These are phyloP conservation scores for Pachycephala philippinensis DNA, from an alignment of 2,113 vertebrate genomes.

Conservation along the genomic window DNA sequence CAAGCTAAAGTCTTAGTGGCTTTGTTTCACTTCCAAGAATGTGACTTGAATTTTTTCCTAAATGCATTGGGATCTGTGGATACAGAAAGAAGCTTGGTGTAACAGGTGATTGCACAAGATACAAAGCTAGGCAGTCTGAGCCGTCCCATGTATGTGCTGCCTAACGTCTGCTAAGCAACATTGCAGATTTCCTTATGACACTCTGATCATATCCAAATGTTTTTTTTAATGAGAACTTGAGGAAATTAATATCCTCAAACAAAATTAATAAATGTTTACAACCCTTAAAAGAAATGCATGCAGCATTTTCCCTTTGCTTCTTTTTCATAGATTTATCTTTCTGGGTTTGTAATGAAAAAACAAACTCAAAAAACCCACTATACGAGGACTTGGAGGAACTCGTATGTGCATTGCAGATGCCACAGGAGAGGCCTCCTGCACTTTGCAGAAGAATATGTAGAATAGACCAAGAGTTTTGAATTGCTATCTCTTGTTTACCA, in stretches of 20 bases:
- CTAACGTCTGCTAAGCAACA: not conserved
- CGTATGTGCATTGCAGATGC: not conserved
- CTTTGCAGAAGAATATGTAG: not conserved
- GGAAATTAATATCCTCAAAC: not conserved
- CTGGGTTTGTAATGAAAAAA: not conserved
- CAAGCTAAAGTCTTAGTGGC: not conserved
- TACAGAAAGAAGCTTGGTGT: not conserved
- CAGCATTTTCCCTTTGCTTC: not conserved
- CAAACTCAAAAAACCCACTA: rapidly evolving
- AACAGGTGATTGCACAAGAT: not conserved
- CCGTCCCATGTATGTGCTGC: rapidly evolving
- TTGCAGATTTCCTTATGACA: not conserved
- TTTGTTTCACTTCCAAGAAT: not conserved
- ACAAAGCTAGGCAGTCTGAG: not conserved
- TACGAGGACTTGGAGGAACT: not conserved
- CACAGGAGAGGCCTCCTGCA: not conserved
- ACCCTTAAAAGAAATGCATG: not conserved
- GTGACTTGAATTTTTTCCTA: not conserved
- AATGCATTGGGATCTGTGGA: not conserved
- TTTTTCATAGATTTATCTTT: not conserved
- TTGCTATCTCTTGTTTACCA: not conserved
- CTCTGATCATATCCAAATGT: not conserved
- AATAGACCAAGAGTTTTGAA: not conserved
- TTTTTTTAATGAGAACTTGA: not conserved
- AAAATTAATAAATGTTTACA: not conserved